A percentile compares a stretch with the other conserved stretches of the same genome.
phyloP scores from a whole-genome alignment of 2,888 invertebrate species.

The Amphiduros pacificus region DNA sequence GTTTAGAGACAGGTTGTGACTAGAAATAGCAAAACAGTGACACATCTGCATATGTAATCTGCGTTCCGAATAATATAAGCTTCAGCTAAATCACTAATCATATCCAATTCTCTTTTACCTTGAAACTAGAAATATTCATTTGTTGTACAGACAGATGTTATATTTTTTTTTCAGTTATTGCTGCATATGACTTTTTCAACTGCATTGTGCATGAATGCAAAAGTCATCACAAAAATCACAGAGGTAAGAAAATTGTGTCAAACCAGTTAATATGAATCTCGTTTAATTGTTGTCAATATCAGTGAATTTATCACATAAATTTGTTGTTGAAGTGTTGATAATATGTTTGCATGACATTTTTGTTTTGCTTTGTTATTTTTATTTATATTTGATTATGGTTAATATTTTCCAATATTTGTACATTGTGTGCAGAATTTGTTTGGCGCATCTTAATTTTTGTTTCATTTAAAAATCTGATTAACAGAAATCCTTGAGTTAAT shows the following conservation, averaged over 20 bases:
- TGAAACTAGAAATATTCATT: background rate
- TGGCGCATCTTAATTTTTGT: no score
- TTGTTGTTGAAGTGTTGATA: no score
- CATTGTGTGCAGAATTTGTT: no score
- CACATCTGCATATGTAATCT: no score
- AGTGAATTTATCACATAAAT: background rate
- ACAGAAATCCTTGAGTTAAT: no score
- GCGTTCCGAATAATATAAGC: background rate
- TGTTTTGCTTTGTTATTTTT: no score
- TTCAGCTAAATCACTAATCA: background rate
- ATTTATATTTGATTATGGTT: no score
- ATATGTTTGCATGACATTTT: no score
- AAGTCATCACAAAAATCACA: conserved; percentile 82
- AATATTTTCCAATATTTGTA: no score
- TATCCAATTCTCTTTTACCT: background rate
- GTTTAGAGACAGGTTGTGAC: no score
- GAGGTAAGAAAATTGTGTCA: conserved; percentile 76
- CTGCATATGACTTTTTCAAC: conserved; percentile 85
- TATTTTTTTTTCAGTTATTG: conserved; percentile 67
- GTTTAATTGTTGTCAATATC: background rate
- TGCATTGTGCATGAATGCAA: conserved; percentile 86
- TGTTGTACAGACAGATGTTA: background rate
- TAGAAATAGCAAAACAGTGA: no score
- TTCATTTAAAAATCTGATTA: no score
- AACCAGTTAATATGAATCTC: background rate